Evolutionary conservation across 2,113 vertebrate genomes (phyloP).

Genomic region (Austrofundulus limnaeus): DNA sequence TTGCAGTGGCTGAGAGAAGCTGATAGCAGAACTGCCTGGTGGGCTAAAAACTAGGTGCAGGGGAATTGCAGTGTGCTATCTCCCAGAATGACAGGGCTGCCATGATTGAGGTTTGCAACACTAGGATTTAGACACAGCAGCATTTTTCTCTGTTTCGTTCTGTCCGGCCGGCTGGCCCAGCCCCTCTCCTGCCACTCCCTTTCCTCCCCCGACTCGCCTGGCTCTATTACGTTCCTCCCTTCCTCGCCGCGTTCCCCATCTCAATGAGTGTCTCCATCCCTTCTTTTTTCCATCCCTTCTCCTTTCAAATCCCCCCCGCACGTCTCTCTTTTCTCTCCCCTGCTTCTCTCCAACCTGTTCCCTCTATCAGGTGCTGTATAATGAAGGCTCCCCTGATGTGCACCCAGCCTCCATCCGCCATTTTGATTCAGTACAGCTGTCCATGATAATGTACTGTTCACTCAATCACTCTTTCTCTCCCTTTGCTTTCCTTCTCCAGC

Average conservation of each 20-base stretch:
- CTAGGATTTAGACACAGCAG: slow-evolving; percentile 75
- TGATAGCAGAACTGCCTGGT: slow-evolving; percentile 78
- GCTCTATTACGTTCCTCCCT: slow-evolving; percentile 40
- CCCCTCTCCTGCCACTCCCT: slow-evolving; percentile 42
- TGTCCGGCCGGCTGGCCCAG: slow-evolving; percentile 39
- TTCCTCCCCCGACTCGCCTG: slow-evolving; percentile 43
- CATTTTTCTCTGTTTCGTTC: slow-evolving; percentile 59
- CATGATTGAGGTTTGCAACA: slow-evolving; percentile 73
- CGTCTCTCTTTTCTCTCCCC: slow-evolving; percentile 27
- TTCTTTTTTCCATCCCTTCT: slow-evolving; percentile 13
- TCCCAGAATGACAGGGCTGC: slow-evolving; percentile 69
- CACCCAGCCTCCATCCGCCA: slow-evolving; percentile 78
- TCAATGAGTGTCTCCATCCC: slow-evolving; percentile 36
- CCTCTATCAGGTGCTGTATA: slow-evolving; percentile 77
- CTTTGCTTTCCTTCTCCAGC: slow-evolving; percentile 33
- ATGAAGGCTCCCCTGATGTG: slow-evolving; percentile 73
- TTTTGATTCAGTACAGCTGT: slow-evolving; percentile 84
- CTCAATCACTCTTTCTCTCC: slow-evolving; percentile 72
- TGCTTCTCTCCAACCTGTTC: slow-evolving; percentile 45
- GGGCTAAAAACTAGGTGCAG: slow-evolving; percentile 75
- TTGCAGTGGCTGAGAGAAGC: slow-evolving; percentile 59
- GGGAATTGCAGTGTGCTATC: slow-evolving; percentile 77
- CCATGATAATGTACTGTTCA: slow-evolving; percentile 78
- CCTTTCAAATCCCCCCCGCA: slow-evolving; percentile 30
- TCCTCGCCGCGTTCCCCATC: slow-evolving; percentile 45